These are phyloP conservation scores for Zosterops pallidus DNA, from an alignment of 2,113 vertebrate genomes.

Conservation along the genomic window DNA sequence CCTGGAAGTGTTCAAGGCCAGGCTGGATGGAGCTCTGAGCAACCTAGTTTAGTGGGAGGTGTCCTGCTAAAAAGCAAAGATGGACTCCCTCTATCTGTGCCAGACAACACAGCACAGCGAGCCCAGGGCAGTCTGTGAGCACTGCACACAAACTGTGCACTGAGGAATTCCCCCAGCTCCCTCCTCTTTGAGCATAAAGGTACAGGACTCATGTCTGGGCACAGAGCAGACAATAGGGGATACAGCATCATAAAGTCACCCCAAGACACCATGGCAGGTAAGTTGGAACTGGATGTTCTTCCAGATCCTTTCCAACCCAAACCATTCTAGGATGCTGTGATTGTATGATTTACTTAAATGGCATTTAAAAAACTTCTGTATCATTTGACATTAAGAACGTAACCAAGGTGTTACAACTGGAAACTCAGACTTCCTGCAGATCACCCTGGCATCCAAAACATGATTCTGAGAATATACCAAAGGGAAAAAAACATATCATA, in stretches of 20 bases:
- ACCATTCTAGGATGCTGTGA: not conserved
- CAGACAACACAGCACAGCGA: not conserved
- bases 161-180: not conserved
- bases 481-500: not conserved
- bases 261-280: not conserved
- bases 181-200: not conserved
- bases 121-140: not conserved
- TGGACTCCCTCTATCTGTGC: not conserved
- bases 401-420: not conserved
- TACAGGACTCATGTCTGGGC: not conserved
- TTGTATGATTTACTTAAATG: not conserved
- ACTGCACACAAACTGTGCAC: fast-evolving
- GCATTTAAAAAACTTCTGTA: not conserved
- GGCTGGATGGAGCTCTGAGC: not conserved
- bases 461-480: not conserved
- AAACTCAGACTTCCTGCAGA: not conserved
- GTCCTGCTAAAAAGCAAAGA: not conserved
- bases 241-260: not conserved
- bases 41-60: not conserved
- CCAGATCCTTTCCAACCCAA: not conserved
- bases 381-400: not conserved
- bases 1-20: not conserved
- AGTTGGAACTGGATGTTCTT: not conserved
- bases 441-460: not conserved
- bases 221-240: not conserved